These are phyloP conservation scores for Panzeria rudis DNA, from an alignment of 2,888 invertebrate species.

Conservation along the genomic window DNA sequence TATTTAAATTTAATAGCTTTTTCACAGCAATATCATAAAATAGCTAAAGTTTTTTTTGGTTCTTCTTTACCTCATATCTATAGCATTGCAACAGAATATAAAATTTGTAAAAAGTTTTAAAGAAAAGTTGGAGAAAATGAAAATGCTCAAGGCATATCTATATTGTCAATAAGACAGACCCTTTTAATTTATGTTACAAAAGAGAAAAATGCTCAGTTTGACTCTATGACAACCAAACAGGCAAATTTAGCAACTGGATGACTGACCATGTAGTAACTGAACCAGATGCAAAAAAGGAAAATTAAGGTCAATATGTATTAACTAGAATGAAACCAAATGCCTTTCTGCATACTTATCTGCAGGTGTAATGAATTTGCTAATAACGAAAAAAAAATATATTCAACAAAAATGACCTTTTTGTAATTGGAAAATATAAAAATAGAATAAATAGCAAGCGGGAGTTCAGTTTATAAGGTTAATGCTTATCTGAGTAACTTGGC, in stretches of 20 bases:
- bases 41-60: not conserved
- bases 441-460: not conserved
- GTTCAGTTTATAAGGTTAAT: not conserved
- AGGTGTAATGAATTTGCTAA: constrained; percentile 23
- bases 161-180: not conserved
- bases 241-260: not conserved
- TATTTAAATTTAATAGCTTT: not conserved
- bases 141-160: not conserved
- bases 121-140: not conserved
- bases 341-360: not conserved
- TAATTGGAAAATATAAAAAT: constrained; percentile 4
- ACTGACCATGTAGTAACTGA: not conserved
- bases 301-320: constrained; percentile 55
- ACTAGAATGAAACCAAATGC: constrained; percentile 31
- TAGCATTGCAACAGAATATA: not conserved
- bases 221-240: not conserved
- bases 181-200: not conserved
- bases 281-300: not conserved
- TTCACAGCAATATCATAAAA: not conserved
- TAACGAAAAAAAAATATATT: not conserved
- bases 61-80: not conserved
- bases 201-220: too few relatives aligned
- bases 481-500: not conserved
- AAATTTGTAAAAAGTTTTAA: not conserved
- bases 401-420: constrained; percentile 18